Evolutionary conservation across 2,113 vertebrate genomes (phyloP), one percentile per base, ranked within the genome.

Genomic region (Oryzias melastigma): DNA sequence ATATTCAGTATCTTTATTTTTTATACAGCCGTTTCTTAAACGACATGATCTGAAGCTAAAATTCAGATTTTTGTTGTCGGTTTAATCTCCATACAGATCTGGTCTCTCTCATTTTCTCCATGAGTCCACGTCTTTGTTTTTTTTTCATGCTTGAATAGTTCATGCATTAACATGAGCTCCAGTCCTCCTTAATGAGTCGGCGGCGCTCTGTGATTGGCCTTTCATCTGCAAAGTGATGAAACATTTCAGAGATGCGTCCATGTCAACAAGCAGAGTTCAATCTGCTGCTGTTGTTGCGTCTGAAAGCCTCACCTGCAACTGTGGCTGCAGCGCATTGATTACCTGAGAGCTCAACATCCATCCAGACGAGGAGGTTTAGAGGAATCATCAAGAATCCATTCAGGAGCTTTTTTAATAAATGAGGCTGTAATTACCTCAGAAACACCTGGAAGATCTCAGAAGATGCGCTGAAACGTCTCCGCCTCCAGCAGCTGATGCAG

Each of bases 401-500:
- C 44, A 15, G 14, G 25, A 24, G 0, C 1, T 13, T 4, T 51
- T 48, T 24, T 14, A 35, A 35, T 47, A 13, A 48, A 45, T 17
- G 8, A 52, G 57, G 52, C 22, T 52, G 46, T 46, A 44, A 62
- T 70, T 52, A 51, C 52, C 35, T 45, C 50, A 50, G 15, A 68
- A 41, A 54, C 20, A 48, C 20, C 20, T 13, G n/a, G 19, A 58
- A 58, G 43, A 53, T 18, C 12, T 35, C 10, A 3, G 15, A 7
- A 40, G 19, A 7, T 25, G 17, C 47, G 50, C 25, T 19, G 44
- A 16, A 27, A 27, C 5, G 5, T 27, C 25, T 27, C 25, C 25
- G 25, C 25, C 25, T 27, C 47, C 1, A 6, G 13, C 24, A 22
- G 44, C 40, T n/a, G 19, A 20, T 65, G 46, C 41, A 16, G 4